Base-by-base conservation (phyloP, 2,888 invertebrate genomes). In the Lycaena phlaeas region DNA sequence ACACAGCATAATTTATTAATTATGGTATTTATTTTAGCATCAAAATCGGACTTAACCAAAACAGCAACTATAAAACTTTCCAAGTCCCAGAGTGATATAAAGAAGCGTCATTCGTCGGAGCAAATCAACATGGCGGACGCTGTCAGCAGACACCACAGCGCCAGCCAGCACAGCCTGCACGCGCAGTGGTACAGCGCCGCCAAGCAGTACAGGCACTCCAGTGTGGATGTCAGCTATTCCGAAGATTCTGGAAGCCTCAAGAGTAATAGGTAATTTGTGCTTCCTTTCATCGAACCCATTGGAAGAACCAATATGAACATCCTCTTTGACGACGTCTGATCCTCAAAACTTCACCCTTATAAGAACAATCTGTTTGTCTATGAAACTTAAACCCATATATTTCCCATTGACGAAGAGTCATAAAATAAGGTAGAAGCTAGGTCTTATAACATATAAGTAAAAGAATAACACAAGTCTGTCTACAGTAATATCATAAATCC, bases 191-290 rank as follows among this genome's bases (percentile, higher is more conserved):
- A 79, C 57, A 61, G 62, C 48, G 59, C 61, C 1, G 68, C 71
- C 49, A 70, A 54, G 40, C 51, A 69, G 41, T 68, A 74, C 42
- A 54, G 73, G 27, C 73, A 77, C 47, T 77, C 75, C 0, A 87
- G 87, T 46, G 59, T 82, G 41, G 87, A 82, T 48, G 81, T 87
- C 39, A 82, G 81, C 26, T 86, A 84, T 48, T 91, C 90, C 0
- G 91, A 91, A 55, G 91, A 90, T 63, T 90, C 91, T 0, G 86
- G 87, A 26, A 91, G 91, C 57, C 87, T 90, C 64, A 88, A 89
- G 42, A 87, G 87, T 54, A 87, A 86, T 45, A 88, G 88, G 79
- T 88, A 26, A 5, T 3, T 14, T 11, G 2, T 12, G 11, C 6
- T 2, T 2, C 14, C 4, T 15, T n/a, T 30, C 10, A 11, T 10